Percentiles rank a stretch among this genome's conserved stretches.
Conservation (phyloP, 37 sponge, comb jelly and placozoan species). For the Crambe crambe region DNA sequence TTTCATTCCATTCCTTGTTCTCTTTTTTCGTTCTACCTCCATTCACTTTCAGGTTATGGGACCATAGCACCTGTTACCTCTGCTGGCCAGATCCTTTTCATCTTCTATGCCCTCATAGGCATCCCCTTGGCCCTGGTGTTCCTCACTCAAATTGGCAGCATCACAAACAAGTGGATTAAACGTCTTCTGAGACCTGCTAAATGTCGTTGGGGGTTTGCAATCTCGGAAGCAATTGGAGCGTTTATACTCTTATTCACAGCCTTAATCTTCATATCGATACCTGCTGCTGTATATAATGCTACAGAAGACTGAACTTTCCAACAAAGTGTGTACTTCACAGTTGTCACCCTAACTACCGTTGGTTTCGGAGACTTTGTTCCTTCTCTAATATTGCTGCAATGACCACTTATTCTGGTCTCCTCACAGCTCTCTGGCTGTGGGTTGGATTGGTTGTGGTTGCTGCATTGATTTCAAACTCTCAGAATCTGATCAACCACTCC, state of each 20-base stretch:
- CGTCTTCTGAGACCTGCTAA: background rate
- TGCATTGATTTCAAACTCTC: slow-evolving; percentile 46
- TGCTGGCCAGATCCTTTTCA: slow-evolving; percentile 61
- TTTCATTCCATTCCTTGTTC: too few species aligned
- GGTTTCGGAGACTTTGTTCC: slow-evolving; percentile 91
- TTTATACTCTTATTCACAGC: background rate
- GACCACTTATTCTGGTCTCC: slow-evolving; percentile 5
- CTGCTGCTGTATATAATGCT: slow-evolving; percentile 58
- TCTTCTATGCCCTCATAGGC: slow-evolving; percentile 80
- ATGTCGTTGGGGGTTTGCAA: background rate
- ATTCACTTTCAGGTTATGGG: slow-evolving; percentile 86
- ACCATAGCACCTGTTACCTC: slow-evolving; percentile 69
- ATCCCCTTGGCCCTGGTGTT: slow-evolving; percentile 74
- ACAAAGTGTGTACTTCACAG: slow-evolving; percentile 59
- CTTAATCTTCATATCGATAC: slow-evolving; percentile 61
- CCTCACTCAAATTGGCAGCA: slow-evolving; percentile 54
- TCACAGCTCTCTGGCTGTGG: slow-evolving; percentile 59
- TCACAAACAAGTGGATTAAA: slow-evolving; percentile 15
- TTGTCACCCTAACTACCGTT: slow-evolving; percentile 81
- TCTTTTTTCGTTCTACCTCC: too few species aligned
- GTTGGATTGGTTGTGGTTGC: slow-evolving; percentile 75
- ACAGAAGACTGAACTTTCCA: slow-evolving; percentile 79
- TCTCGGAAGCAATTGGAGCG: background rate
- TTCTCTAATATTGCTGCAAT: background rate
- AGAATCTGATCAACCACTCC: background rate